These are phyloP conservation scores for Nectonema munidae DNA, from an alignment of 2,888 invertebrate species.

Conservation along the genomic window DNA sequence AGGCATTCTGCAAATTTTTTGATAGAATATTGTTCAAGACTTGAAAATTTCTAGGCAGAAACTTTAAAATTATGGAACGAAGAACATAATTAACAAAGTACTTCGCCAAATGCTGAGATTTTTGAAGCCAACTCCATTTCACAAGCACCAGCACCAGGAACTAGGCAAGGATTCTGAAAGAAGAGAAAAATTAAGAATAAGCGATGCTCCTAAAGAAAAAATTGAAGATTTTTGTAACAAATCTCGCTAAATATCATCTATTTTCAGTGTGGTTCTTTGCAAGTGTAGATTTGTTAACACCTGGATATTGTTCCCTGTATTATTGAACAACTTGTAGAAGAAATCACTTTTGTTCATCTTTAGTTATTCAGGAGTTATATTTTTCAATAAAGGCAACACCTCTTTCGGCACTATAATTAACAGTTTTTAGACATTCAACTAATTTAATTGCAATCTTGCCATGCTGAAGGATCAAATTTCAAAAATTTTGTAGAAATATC, in stretches of 20 bases:
- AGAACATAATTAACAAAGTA: conserved; percentile 17
- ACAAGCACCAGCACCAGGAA: conserved; percentile 72
- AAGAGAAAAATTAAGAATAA: conserved; percentile 10
- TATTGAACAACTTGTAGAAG: too few species aligned
- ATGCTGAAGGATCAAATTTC: too few species aligned
- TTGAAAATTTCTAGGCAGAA: conserved; percentile 36
- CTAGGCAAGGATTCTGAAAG: conserved; percentile 29
- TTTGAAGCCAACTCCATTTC: conserved; percentile 69
- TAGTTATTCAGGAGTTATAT: too few species aligned
- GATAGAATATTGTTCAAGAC: conserved; percentile 79
- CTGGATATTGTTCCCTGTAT: too few species aligned
- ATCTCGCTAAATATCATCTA: conserved; percentile 8
- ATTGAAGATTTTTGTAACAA: not conserved
- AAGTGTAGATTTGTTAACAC: too few species aligned
- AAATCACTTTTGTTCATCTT: too few species aligned
- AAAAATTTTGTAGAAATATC: too few species aligned
- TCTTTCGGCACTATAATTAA: too few species aligned
- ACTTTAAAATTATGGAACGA: not conserved
- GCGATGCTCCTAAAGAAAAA: not conserved
- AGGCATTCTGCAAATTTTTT: conserved; percentile 52
- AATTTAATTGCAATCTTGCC: too few species aligned
- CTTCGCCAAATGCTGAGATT: conserved; percentile 48
- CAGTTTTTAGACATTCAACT: too few species aligned
- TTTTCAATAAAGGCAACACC: too few species aligned
- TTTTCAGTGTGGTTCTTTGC: too few species aligned